Percentiles rank a stretch among this genome's conserved stretches.
Evolutionary conservation across 2,888 invertebrate species (phyloP).

Genomic region (Leucophora obtusa): DNA sequence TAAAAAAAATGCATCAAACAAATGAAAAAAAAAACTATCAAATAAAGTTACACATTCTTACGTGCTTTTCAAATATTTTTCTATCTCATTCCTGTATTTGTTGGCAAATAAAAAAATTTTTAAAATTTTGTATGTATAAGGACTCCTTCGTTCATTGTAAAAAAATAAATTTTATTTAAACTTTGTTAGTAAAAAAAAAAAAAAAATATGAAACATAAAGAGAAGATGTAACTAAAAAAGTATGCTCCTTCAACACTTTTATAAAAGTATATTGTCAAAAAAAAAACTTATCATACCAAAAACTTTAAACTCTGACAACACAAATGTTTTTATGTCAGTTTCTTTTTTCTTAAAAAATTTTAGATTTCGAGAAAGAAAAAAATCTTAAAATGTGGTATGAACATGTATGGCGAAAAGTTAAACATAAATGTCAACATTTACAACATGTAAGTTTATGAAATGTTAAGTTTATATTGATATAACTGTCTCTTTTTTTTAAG

Average conservation of each 20-base stretch:
- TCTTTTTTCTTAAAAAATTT: neutral
- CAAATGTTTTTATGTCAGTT: conserved; percentile 20
- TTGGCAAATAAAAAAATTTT: neutral
- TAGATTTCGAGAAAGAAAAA: conserved; percentile 2
- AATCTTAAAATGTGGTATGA: conserved; percentile 1
- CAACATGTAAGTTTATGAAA: conserved; percentile 35
- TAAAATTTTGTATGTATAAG: conserved; percentile 3
- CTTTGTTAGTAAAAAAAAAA: conserved; percentile 10
- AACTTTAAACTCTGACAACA: conserved; percentile 38
- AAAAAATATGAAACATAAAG: conserved; percentile 13
- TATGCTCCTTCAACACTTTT: conserved; percentile 47
- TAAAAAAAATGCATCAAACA: too few species aligned
- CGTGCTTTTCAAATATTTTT: conserved; percentile 50
- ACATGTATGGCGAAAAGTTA: conserved; percentile 41
- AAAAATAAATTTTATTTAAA: conserved; percentile 1
- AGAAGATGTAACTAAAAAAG: conserved; percentile 10
- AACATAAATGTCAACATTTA: conserved; percentile 57
- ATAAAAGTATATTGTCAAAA: conserved; percentile 21
- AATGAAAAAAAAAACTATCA: conserved; percentile 1
- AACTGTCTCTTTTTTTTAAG: neutral
- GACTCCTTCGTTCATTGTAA: neutral
- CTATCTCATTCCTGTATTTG: conserved; percentile 17
- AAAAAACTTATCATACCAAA: conserved; percentile 15
- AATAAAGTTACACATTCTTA: conserved; percentile 25
- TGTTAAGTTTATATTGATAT: conserved; percentile 36